phyloP scores from a whole-genome alignment of 23 tunicate species.

The Phallusia fumigata region DNA sequence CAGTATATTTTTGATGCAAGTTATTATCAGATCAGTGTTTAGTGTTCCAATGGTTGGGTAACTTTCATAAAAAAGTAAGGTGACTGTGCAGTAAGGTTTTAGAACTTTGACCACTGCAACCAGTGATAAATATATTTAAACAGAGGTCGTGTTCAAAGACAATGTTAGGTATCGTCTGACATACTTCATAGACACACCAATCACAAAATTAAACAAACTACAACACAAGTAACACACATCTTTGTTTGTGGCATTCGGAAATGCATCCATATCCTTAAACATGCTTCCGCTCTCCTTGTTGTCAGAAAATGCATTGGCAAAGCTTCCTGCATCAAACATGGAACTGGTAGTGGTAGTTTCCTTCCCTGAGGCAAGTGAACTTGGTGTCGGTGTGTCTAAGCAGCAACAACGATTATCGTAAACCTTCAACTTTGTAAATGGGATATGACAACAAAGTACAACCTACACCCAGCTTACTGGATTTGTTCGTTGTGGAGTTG shows the following conservation, averaged over 20 bases:
- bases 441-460: neutral
- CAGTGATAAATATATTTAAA: too few relatives aligned
- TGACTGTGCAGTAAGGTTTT: too few relatives aligned
- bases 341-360: neutral
- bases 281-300: neutral
- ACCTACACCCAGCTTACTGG: neutral
- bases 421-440: too few relatives aligned
- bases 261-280: slow-evolving; percentile 11
- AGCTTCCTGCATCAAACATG: slow-evolving; percentile 15
- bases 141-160: too few relatives aligned
- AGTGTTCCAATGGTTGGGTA: too few relatives aligned
- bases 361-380: neutral
- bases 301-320: slow-evolving; percentile 35
- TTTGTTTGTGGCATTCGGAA: neutral
- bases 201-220: too few relatives aligned
- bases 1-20: too few relatives aligned
- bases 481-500: neutral
- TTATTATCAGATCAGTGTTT: too few relatives aligned
- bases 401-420: neutral
- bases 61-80: too few relatives aligned
- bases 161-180: too few relatives aligned
- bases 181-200: too few relatives aligned
- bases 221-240: neutral
- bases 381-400: slow-evolving; percentile 10
- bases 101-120: too few relatives aligned